phyloP scores from a whole-genome alignment of 2,113 vertebrate species.

The Cephalophus harveyi region DNA sequence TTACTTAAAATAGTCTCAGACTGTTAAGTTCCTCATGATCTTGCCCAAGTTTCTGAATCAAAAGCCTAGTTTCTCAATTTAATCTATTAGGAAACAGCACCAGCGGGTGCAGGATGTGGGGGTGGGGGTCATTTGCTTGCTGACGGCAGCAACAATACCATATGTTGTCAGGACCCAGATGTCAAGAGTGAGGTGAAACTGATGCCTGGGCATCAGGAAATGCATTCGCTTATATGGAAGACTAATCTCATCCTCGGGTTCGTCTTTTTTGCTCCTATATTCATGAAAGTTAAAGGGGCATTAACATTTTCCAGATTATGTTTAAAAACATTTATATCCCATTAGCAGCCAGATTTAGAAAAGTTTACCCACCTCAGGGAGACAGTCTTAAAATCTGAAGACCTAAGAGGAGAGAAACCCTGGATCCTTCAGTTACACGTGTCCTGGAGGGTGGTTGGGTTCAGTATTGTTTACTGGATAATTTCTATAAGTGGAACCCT shows the following conservation, averaged over 20 bases:
- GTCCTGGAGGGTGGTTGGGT: background rate
- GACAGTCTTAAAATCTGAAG: background rate
- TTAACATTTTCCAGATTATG: background rate
- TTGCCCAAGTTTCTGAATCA: background rate
- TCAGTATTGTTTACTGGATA: background rate
- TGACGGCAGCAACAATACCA: accelerated
- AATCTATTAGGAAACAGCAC: background rate
- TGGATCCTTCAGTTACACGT: background rate
- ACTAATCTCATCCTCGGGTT: background rate
- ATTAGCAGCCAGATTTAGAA: background rate
- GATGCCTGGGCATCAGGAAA: background rate
- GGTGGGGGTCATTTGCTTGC: background rate
- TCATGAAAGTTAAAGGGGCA: background rate
- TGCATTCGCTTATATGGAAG: background rate
- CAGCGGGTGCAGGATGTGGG: accelerated
- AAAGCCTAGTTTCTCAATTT: background rate
- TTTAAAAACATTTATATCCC: background rate
- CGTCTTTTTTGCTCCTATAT: background rate
- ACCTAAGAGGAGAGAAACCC: background rate
- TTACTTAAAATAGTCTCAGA: background rate
- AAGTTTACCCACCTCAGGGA: background rate
- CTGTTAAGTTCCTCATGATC: background rate
- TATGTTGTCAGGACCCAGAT: background rate
- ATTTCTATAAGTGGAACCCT: background rate
- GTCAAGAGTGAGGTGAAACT: background rate